Base-by-base conservation (phyloP, 2,113 vertebrate genomes). In the Heloderma charlesbogerti region DNA sequence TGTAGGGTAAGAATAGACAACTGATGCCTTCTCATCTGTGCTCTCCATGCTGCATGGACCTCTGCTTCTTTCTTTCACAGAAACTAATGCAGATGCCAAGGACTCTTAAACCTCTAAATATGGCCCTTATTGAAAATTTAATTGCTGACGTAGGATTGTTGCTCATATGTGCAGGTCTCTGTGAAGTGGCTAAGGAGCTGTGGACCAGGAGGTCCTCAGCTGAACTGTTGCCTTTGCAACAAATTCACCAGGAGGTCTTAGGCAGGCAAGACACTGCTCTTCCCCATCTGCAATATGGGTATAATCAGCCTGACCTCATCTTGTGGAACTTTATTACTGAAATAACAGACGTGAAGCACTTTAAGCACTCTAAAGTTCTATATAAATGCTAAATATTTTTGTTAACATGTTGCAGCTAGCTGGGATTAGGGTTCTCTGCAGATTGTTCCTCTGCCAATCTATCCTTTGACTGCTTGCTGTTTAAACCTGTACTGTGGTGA, bases 331-430 rank as follows among this genome's bases (percentile, higher is more conserved):
- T 43, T 34, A 45, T 89, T 89, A 12, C 51, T 74, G 9, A 60
- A 57, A 22, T 60, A 57, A 60, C 40, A 57, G 43, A 15, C 45
- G 54, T n/a, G 54, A 13, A 57, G 9, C 40, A 74, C 31, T 74
- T 89, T n/a, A 51, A 88, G 57, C 80, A 72, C 12, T 89, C 40
- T 84, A 31, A 77, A 90, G 25, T 45, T 40, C 40, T 66, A 29
- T 66, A 34, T 48, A 48, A 48, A 77, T 63, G 81, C 27, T 9
- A 60, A 60, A 3, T 3, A 84, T 34, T 60, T 45, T 60, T 75
- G 31, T 74, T 63, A 66, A 57, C 67, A 31, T 66, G 25, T 69
- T 67, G 43, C 15, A 63, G 54, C 40, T 75, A 37, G 31, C 63
- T 57, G 72, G 10, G 81, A 89, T 84, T 60, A 78, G 20, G 25